Percentiles rank a stretch among this genome's conserved stretches.
Evolutionary conservation across 2,113 vertebrate genomes (phyloP).

Genomic region (Lontra canadensis): DNA sequence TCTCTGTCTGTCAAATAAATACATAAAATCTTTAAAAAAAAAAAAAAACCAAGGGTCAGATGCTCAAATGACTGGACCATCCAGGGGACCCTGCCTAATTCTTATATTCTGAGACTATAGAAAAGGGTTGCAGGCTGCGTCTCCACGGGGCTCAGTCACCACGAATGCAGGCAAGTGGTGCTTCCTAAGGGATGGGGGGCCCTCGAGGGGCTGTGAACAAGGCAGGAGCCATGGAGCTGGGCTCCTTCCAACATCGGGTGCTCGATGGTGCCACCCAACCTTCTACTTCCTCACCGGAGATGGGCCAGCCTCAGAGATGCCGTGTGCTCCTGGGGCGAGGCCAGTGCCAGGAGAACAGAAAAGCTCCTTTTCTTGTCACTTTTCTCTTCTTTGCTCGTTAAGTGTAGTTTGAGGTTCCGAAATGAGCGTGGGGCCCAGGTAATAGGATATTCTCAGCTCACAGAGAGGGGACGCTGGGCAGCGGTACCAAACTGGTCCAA

Average conservation of each 20-base stretch:
- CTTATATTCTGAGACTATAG: background rate
- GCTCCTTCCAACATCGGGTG: background rate
- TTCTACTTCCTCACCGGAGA: background rate
- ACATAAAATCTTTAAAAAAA: too few species aligned
- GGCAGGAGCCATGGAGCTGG: fast-evolving
- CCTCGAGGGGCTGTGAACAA: background rate
- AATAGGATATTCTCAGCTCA: background rate
- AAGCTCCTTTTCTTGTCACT: background rate
- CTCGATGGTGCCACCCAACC: too few species aligned
- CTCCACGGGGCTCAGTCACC: background rate
- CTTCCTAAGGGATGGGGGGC: background rate
- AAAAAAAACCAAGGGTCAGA: background rate
- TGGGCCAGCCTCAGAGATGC: background rate
- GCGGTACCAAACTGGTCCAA: background rate
- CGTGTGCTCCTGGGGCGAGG: background rate
- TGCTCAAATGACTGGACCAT: background rate
- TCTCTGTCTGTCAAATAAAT: too few species aligned
- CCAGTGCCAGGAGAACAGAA: background rate
- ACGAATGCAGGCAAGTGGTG: fast-evolving
- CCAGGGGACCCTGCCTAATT: background rate
- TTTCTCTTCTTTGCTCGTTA: background rate
- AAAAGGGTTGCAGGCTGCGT: background rate
- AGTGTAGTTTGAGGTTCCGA: conserved; percentile 37
- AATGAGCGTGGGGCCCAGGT: background rate
- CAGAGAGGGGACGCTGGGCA: background rate